Evolutionary conservation across 1,140 invertebrate species (phyloP).

Genomic region (Neocloeon triangulifer): DNA sequence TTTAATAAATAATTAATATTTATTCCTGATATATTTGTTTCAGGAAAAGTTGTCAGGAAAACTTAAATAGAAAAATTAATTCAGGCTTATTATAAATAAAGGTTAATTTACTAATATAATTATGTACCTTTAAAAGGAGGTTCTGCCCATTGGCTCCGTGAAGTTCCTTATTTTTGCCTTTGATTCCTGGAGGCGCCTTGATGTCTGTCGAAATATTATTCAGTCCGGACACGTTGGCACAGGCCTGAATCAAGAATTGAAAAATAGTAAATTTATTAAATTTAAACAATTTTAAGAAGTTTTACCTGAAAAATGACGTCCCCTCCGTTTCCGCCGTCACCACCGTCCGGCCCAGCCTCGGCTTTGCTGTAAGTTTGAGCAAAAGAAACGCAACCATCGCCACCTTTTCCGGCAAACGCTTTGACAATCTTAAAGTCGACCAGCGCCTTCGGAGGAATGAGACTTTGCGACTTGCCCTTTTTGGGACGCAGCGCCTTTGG

Average conservation of each 20-base stretch:
- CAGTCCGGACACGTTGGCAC: slow-evolving; percentile 45
- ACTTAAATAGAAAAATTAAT: too few relatives aligned
- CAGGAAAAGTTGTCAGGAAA: too few relatives aligned
- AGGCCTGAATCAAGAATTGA: slow-evolving; percentile 21
- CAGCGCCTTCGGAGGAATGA: too few relatives aligned
- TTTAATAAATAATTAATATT: too few relatives aligned
- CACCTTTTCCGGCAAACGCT: slow-evolving; percentile 64
- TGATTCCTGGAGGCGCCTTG: slow-evolving; percentile 40
- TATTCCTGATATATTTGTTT: too few relatives aligned
- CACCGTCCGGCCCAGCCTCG: slow-evolving; percentile 81
- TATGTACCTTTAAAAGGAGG: slow-evolving; percentile 1
- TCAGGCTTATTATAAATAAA: background rate
- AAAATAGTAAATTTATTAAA: too few relatives aligned
- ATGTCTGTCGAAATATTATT: slow-evolving; percentile 34
- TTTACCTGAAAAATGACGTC: slow-evolving; percentile 77
- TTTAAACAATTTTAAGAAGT: slow-evolving; percentile 2
- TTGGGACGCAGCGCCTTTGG: too few relatives aligned
- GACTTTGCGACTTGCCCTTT: too few relatives aligned
- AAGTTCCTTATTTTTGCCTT: slow-evolving; percentile 53
- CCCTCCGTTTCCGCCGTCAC: slow-evolving; percentile 92
- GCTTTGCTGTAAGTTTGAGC: slow-evolving; percentile 55
- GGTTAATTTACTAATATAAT: background rate
- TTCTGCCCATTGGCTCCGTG: slow-evolving; percentile 75
- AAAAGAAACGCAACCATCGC: slow-evolving; percentile 79
- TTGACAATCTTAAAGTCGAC: slow-evolving; percentile 15